phyloP scores from a whole-genome alignment of 2,113 vertebrate genomes.

The Athene cunicularia region DNA sequence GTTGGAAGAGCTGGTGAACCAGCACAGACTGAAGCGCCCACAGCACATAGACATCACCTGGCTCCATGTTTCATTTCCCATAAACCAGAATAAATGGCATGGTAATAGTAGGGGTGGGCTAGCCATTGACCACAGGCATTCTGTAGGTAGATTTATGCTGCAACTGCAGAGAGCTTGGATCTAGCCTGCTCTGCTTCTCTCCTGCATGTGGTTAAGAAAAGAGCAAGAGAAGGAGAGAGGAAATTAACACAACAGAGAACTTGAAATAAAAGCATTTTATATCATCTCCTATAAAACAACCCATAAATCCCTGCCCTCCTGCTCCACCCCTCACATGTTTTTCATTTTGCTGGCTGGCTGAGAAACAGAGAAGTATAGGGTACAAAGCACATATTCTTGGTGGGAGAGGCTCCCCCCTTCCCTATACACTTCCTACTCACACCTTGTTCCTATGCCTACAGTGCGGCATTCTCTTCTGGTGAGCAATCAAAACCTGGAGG shows the following conservation, averaged over 20 bases:
- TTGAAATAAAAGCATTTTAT: slow-evolving; percentile 56
- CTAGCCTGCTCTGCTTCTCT: neutral
- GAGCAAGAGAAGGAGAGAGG: slow-evolving; percentile 26
- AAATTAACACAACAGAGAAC: slow-evolving; percentile 48
- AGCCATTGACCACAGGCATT: neutral
- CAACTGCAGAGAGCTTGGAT: neutral
- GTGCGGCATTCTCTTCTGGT: neutral
- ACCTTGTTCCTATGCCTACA: neutral
- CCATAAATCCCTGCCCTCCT: slow-evolving; percentile 59
- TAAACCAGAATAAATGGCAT: neutral
- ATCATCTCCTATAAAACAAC: slow-evolving; percentile 54
- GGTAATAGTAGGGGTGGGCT: neutral
- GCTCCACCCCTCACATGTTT: slow-evolving; percentile 58
- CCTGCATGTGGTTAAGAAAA: neutral
- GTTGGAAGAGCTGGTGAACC: neutral
- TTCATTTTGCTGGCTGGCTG: slow-evolving; percentile 37
- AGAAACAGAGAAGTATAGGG: neutral
- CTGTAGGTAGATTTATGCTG: neutral
- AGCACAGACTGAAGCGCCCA: neutral
- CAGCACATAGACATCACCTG: neutral
- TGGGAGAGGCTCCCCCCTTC: slow-evolving; percentile 26
- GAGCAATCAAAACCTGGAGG: neutral
- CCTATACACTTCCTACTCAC: neutral
- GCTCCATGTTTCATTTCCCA: neutral
- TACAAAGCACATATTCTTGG: slow-evolving; percentile 1